Evolutionary conservation across 2,797 vertebrate genomes (phyloP).

Genomic region (Clarias pachynema): DNA sequence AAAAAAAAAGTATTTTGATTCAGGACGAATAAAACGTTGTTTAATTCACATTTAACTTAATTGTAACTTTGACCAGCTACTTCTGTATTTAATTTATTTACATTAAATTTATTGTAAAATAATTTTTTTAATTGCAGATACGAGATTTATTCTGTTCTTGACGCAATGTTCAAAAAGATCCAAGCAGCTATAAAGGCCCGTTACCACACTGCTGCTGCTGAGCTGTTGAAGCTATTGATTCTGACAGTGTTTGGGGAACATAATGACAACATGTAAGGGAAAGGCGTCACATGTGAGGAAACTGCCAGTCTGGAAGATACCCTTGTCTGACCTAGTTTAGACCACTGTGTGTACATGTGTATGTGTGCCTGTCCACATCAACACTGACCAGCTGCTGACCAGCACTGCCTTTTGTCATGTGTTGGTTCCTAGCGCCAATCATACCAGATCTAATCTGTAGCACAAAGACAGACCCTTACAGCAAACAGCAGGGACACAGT

Average conservation of each 20-base stretch:
- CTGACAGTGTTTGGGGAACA: conserved; percentile 50
- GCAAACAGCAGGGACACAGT: conserved; percentile 36
- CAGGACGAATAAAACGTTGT: not conserved
- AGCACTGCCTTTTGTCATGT: conserved; percentile 51
- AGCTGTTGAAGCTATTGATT: conserved; percentile 30
- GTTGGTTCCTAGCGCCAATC: conserved; percentile 31
- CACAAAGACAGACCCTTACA: conserved; percentile 46
- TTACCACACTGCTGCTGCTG: conserved; percentile 26
- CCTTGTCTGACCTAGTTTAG: conserved; percentile 54
- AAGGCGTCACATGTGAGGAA: conserved; percentile 44
- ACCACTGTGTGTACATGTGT: conserved; percentile 48
- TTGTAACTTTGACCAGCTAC: not conserved
- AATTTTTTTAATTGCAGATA: not conserved
- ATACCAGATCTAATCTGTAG: conserved; percentile 51
- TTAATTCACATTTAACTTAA: not conserved
- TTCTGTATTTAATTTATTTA: not conserved
- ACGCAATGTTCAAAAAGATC: conserved; percentile 16
- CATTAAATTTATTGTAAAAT: no score
- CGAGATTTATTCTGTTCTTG: not conserved
- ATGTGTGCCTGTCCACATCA: conserved; percentile 68
- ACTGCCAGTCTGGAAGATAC: conserved; percentile 45
- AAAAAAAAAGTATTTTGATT: not conserved
- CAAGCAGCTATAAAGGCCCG: not conserved
- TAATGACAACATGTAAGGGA: conserved; percentile 43
- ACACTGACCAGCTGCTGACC: conserved; percentile 61